These are phyloP conservation scores for Hermetia illucens DNA, from an alignment of 1,140 invertebrate species.

Conservation along the genomic window DNA sequence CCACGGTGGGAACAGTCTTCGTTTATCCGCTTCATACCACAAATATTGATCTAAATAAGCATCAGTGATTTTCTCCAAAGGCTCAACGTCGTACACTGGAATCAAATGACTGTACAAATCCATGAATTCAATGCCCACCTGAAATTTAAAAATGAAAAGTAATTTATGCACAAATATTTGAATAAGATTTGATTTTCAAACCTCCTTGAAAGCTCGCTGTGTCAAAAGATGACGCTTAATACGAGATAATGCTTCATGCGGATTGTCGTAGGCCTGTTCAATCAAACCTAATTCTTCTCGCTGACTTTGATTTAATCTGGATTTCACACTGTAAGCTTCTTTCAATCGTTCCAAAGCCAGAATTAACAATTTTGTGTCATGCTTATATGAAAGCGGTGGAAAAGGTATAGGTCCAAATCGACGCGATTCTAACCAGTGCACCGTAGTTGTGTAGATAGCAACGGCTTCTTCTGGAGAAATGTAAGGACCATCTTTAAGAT, in stretches of 20 bases:
- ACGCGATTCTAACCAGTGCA: slow-evolving; percentile 97
- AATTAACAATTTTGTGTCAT: slow-evolving; percentile 97
- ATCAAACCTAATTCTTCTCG: slow-evolving; percentile 96
- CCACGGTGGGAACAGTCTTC: slow-evolving; percentile 94
- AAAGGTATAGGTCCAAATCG: slow-evolving; percentile 98
- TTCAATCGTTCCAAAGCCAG: slow-evolving; percentile 92
- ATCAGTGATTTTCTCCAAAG: slow-evolving; percentile 98
- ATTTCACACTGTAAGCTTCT: slow-evolving; percentile 99
- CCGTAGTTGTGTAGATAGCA: slow-evolving; percentile 98
- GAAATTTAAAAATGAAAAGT: no score
- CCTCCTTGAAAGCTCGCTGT: slow-evolving; percentile 96
- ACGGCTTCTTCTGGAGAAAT: slow-evolving; percentile 99
- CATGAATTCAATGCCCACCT: slow-evolving; percentile 99
- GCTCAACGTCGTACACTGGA: slow-evolving; percentile 98
- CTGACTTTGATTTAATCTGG: slow-evolving; percentile 95
- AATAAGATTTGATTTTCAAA: slow-evolving; percentile 22
- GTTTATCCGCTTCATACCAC: slow-evolving; percentile 99
- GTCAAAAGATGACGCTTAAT: slow-evolving; percentile 99
- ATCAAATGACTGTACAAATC: slow-evolving; percentile 98
- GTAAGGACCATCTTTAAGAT: slow-evolving; percentile 98
- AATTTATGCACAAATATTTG: not conserved
- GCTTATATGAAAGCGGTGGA: slow-evolving; percentile 97
- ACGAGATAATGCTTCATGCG: slow-evolving; percentile 95
- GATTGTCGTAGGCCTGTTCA: slow-evolving; percentile 99
- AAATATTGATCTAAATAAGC: slow-evolving; percentile 99